A percentile compares a stretch with the other conserved stretches of the same genome.
These are phyloP conservation scores for Calidris pygmaea DNA, from an alignment of 2,113 vertebrate species.

Conservation along the genomic window DNA sequence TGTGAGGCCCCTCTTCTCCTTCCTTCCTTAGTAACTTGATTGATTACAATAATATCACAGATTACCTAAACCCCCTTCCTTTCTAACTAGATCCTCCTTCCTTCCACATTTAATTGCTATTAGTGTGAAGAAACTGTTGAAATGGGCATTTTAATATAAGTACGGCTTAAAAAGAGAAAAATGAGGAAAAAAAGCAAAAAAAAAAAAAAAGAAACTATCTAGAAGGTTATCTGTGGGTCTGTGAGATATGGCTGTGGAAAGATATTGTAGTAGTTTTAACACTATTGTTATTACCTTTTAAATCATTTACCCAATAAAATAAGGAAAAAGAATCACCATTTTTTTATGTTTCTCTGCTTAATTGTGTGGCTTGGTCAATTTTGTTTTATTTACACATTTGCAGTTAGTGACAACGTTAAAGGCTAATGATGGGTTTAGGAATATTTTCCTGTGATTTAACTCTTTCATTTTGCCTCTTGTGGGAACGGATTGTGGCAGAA, in stretches of 20 bases:
- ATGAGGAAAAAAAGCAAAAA: constrained; percentile 75
- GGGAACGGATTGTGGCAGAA: background rate
- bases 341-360: constrained; percentile 48
- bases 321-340: constrained; percentile 73
- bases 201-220: constrained; percentile 53
- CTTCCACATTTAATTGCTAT: constrained; percentile 92
- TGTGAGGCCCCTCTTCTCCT: constrained; percentile 70
- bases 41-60: constrained; percentile 80
- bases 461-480: background rate
- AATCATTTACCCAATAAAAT: constrained; percentile 99
- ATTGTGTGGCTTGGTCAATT: background rate
- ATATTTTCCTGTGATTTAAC: background rate
- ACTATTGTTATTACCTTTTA: constrained; percentile 99
- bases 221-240: constrained; percentile 91
- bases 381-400: background rate
- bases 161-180: constrained; percentile 84
- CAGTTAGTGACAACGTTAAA: background rate
- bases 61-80: constrained; percentile 72
- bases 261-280: constrained; percentile 99
- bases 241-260: constrained; percentile 96
- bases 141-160: constrained; percentile 91
- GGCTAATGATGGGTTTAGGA: background rate
- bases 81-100: constrained; percentile 87
- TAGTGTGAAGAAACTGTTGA: constrained; percentile 90
- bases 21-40: constrained; percentile 84